These are phyloP conservation scores for Xanthorhoe spadicearia DNA, from an alignment of 2,888 invertebrate genomes.

Conservation along the genomic window DNA sequence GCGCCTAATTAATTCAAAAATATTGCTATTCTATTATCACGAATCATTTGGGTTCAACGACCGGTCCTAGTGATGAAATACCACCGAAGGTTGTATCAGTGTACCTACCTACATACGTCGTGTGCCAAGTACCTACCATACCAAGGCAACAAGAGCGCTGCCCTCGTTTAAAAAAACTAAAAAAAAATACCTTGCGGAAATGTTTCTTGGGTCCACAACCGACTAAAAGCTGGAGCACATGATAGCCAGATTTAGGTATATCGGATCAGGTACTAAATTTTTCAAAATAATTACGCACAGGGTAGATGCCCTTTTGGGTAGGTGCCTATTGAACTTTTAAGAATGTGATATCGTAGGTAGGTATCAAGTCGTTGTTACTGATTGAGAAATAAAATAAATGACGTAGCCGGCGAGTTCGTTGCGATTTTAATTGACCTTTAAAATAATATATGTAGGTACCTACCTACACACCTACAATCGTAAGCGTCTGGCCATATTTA, in stretches of 20 bases:
- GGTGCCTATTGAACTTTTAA: slow-evolving; percentile 51
- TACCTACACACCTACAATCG: slow-evolving; percentile 1
- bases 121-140: slow-evolving; percentile 10
- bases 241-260: slow-evolving; percentile 31
- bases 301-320: slow-evolving; percentile 49
- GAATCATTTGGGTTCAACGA: slow-evolving; percentile 66
- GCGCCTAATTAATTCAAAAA: slow-evolving; percentile 33
- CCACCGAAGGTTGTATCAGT: slow-evolving; percentile 70
- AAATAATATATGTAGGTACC: slow-evolving; percentile 15
- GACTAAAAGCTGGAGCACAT: slow-evolving; percentile 44
- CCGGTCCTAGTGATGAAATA: slow-evolving; percentile 72
- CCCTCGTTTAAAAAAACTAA: slow-evolving; percentile 59
- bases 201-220: slow-evolving; percentile 62
- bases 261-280: slow-evolving; percentile 36
- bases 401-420: slow-evolving; percentile 27
- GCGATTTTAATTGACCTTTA: slow-evolving; percentile 31
- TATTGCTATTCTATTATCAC: slow-evolving; percentile 36
- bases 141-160: slow-evolving; percentile 58
- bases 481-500: slow-evolving; percentile 22
- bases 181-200: slow-evolving; percentile 59
- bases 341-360: slow-evolving; percentile 23
- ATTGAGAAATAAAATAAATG: slow-evolving; percentile 30
- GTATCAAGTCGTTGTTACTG: slow-evolving; percentile 19
- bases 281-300: slow-evolving; percentile 40
- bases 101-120: slow-evolving; percentile 40